Conservation (phyloP, 2,888 invertebrate species). For the Stenchaetothrips biformis region DNA sequence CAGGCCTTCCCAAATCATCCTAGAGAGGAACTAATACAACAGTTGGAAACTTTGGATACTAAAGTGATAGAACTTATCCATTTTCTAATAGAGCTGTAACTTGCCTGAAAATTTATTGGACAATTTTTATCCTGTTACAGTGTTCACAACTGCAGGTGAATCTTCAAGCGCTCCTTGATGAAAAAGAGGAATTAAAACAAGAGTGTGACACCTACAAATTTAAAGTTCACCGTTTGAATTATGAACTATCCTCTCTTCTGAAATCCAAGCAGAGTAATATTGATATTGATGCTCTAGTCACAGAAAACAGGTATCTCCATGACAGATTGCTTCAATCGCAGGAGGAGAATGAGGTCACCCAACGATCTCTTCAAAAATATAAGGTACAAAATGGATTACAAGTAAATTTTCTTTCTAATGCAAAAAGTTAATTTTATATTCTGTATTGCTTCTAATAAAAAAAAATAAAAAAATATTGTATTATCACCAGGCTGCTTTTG, state of each 20-base stretch:
- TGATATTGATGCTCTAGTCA: constrained; percentile 72
- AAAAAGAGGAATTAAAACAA: constrained; percentile 74
- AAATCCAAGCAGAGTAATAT: constrained; percentile 51
- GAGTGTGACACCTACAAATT: constrained; percentile 79
- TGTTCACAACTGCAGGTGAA: constrained; percentile 65
- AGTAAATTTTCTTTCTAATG: constrained; percentile 29
- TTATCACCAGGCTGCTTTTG: constrained; percentile 27
- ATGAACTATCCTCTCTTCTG: constrained; percentile 68
- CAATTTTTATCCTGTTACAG: constrained; percentile 48
- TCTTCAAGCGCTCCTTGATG: constrained; percentile 71
- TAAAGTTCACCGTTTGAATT: constrained; percentile 76
- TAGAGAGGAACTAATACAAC: constrained; percentile 62
- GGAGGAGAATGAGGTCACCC: constrained; percentile 70
- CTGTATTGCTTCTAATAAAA: neutral
- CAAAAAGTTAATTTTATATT: neutral
- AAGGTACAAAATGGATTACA: constrained; percentile 54
- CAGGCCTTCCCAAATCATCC: constrained; percentile 53
- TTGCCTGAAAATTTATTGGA: constrained; percentile 11
- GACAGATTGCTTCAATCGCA: constrained; percentile 72
- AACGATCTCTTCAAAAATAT: constrained; percentile 67
- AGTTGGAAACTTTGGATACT: constrained; percentile 57
- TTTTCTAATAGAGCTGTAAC: constrained; percentile 39
- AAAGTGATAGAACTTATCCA: constrained; percentile 48
- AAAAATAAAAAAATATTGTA: constrained; percentile 4
- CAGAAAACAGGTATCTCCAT: constrained; percentile 76